Conservation (phyloP, 2,113 vertebrate genomes). For the Mus musculus region DNA sequence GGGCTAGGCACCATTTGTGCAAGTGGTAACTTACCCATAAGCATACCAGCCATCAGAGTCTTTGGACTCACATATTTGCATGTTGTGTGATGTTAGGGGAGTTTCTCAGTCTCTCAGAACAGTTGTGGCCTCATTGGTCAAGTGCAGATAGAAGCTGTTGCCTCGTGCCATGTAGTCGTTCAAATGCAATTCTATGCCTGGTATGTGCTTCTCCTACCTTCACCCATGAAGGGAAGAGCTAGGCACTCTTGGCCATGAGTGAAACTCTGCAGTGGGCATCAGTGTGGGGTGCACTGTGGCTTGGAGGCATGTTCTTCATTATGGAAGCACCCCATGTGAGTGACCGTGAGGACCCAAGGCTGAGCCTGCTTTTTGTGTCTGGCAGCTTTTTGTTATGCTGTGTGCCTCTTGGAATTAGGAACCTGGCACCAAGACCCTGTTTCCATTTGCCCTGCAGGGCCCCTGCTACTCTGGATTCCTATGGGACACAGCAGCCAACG, state of each 20-base stretch:
- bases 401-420: too few species aligned
- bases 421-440: background rate
- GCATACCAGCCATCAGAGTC: too few species aligned
- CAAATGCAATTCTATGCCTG: background rate
- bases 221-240: background rate
- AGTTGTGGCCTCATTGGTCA: background rate
- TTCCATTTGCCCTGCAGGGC: constrained; percentile 82
- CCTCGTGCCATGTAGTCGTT: background rate
- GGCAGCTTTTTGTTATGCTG: too few species aligned
- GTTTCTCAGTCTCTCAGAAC: background rate
- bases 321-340: background rate
- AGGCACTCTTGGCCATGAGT: accelerated
- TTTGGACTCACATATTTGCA: background rate
- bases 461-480: constrained; percentile 92
- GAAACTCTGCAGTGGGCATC: background rate
- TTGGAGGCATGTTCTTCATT: background rate
- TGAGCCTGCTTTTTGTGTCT: background rate
- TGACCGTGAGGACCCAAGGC: too few species aligned
- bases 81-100: background rate
- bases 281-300: background rate
- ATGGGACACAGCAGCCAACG: constrained; percentile 92
- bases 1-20: accelerated
- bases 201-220: background rate
- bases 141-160: accelerated
- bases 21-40: background rate